These are phyloP conservation scores for Cheilosia urbana DNA, from an alignment of 2,888 invertebrate genomes.

Conservation along the genomic window DNA sequence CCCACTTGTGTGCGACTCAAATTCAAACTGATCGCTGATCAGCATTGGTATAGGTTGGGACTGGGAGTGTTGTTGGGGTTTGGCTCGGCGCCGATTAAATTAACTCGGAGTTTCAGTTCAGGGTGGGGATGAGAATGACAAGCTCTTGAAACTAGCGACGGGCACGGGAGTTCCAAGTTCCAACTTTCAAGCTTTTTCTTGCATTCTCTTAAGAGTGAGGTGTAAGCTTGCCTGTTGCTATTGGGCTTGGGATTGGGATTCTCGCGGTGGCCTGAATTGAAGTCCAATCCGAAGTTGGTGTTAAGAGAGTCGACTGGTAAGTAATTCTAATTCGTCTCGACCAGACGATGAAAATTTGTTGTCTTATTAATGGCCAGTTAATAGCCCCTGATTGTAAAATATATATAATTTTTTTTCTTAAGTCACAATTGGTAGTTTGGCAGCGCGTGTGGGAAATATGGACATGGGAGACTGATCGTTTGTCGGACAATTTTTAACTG, in stretches of 20 bases:
- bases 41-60: slow-evolving; percentile 42
- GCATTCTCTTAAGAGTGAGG: slow-evolving; percentile 51
- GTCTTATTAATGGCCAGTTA: too few relatives aligned
- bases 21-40: slow-evolving; percentile 71
- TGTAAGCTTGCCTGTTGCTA: slow-evolving; percentile 32
- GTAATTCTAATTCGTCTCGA: neutral
- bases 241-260: neutral
- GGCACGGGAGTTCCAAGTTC: too few relatives aligned
- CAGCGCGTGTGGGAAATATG: too few relatives aligned
- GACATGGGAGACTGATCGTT: too few relatives aligned
- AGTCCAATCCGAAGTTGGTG: neutral
- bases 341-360: neutral
- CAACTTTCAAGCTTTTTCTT: slow-evolving; percentile 21
- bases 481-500: too few relatives aligned
- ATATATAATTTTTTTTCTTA: too few relatives aligned
- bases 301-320: neutral
- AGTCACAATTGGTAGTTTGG: too few relatives aligned
- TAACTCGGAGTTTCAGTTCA: neutral
- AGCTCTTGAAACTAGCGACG: neutral
- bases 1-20: slow-evolving; percentile 68
- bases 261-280: neutral
- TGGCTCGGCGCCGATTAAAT: slow-evolving; percentile 22
- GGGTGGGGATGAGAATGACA: slow-evolving; percentile 33
- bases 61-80: neutral
- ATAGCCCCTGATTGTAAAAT: too few relatives aligned